Conservation (phyloP, 2,113 vertebrate species). For the Zonotrichia leucophrys region DNA sequence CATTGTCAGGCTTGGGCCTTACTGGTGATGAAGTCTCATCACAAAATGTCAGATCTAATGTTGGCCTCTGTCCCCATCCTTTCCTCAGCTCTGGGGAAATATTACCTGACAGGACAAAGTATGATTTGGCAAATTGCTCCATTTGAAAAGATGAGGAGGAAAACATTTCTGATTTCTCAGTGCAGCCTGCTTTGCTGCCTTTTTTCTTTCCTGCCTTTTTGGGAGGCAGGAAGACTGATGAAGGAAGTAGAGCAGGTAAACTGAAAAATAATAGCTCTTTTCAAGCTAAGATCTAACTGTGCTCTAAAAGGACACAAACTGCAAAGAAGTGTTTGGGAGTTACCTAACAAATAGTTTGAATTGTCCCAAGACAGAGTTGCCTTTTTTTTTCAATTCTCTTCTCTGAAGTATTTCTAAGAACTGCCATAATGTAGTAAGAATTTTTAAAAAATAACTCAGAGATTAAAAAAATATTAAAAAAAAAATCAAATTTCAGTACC, state of each 20-base stretch:
- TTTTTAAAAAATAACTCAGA: not conserved
- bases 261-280: not conserved
- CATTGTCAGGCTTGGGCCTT: not conserved
- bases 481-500: not conserved
- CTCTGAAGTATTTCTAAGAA: not conserved
- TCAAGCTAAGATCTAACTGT: not conserved
- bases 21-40: not conserved
- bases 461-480: not conserved
- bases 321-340: not conserved
- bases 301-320: not conserved
- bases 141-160: not conserved
- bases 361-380: not conserved
- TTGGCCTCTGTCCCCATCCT: not conserved
- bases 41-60: slow-evolving; percentile 6
- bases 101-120: not conserved
- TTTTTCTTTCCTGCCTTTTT: not conserved
- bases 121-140: slow-evolving; percentile 1
- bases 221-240: not conserved
- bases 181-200: not conserved
- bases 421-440: not conserved
- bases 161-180: not conserved
- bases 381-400: not conserved
- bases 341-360: not conserved
- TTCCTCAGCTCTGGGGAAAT: not conserved
- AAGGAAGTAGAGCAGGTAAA: not conserved